Evolutionary conservation across 2,113 vertebrate genomes (phyloP), one percentile per base, ranked within the genome.

Genomic region (Poicephalus meyeri): DNA sequence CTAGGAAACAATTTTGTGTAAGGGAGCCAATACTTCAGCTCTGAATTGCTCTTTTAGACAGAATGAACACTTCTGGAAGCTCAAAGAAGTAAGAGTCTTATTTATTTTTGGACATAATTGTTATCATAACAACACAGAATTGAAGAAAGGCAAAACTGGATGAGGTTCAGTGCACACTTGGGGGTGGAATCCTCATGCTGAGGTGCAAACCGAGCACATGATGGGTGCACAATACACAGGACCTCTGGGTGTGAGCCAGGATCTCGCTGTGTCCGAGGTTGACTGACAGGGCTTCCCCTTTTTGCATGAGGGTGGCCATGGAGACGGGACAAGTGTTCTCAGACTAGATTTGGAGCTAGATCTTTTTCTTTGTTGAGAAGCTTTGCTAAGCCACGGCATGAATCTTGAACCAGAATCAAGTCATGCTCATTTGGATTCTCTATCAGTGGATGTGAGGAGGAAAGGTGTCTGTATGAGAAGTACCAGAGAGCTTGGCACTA

Each of bases 131-230:
- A 69, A 26, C 25, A 53, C 2, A 84, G 26, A 84, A 66, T 16
- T 20, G 28, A 80, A 20, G 12, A 86, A 86, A 86, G 15, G 1
- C 42, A 60, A 91, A 91, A 60, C 25, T 74, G 42, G 6, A 33
- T 35, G 18, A 83, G 23, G 17, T 9, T 50, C 23, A n/a, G 8
- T 39, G 68, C 19, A 26, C 0, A 0, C 13, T 58, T 58, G 56
- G 3, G 3, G 17, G 1, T 47, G 21, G 19, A 33, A 19, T 24
- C n/a, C 26, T 35, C 0, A 1, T 0, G 0, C 0, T 2, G 28
- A 39, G 14, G 11, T 41, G 28, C 39, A 31, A 37, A 33, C 23
- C 0, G 0, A 50, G 41, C 12, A 12, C 0, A 0, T 0, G 16
- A 3, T 8, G 46, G 56, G 13, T 16, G 16, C 18, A 12, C 18